These are phyloP conservation scores for Caenorhabditis tropicalis DNA, from an alignment of 1,140 invertebrate species.

Conservation along the genomic window DNA sequence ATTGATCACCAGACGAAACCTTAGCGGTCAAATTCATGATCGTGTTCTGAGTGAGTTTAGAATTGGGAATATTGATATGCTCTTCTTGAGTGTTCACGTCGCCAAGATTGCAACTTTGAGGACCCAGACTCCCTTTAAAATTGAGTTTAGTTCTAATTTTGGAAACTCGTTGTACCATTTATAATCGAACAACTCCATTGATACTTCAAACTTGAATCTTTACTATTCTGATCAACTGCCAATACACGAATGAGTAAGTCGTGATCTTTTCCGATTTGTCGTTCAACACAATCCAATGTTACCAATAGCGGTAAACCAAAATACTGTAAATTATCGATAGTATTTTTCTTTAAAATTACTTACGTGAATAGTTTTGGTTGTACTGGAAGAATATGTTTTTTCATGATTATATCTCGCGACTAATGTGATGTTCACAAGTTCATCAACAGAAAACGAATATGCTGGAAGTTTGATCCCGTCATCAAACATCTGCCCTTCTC, in stretches of 20 bases:
- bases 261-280: constrained; percentile 13
- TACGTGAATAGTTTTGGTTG: constrained; percentile 18
- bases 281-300: constrained; percentile 4
- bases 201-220: not conserved
- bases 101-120: not conserved
- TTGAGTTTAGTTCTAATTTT: too few species aligned
- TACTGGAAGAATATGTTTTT: not conserved
- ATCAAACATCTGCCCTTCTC: constrained; percentile 1
- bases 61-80: not conserved
- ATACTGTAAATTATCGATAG: not conserved
- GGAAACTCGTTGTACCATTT: not conserved
- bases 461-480: constrained; percentile 7
- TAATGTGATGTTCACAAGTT: not conserved
- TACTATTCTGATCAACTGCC: not conserved
- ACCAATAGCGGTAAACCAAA: constrained; percentile 3
- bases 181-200: not conserved
- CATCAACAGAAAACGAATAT: not conserved
- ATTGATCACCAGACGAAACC: not conserved
- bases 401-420: not conserved
- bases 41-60: not conserved
- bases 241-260: not conserved
- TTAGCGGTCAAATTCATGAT: constrained; percentile 8
- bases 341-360: not conserved
- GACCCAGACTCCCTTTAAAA: not conserved
- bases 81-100: not conserved